phyloP scores from a whole-genome alignment of 2,113 vertebrate genomes.

The Microcebus murinus region DNA sequence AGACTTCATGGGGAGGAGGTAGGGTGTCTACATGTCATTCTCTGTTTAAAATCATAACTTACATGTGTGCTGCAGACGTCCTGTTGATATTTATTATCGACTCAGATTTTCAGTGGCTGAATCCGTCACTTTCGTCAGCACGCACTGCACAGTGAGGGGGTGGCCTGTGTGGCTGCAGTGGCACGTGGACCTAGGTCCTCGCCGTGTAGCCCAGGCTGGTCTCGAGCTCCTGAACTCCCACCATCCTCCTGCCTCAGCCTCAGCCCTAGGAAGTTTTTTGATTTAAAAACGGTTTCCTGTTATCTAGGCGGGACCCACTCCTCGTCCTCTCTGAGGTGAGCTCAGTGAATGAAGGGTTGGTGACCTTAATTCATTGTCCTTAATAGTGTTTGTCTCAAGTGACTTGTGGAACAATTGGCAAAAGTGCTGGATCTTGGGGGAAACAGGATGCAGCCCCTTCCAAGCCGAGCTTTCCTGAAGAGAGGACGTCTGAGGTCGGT shows the following conservation, averaged over 20 bases:
- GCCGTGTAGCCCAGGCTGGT: neutral
- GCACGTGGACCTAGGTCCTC: too few species aligned
- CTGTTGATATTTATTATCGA: neutral
- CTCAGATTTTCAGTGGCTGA: neutral
- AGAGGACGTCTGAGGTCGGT: too few species aligned
- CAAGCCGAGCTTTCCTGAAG: neutral
- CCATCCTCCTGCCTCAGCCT: neutral
- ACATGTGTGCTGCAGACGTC: too few species aligned
- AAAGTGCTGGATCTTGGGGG: neutral
- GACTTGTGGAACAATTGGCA: neutral
- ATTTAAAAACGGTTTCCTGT: neutral
- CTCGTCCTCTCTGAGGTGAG: neutral
- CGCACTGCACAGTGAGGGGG: neutral
- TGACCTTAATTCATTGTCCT: neutral
- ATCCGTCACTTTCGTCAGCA: too few species aligned
- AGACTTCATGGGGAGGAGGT: neutral
- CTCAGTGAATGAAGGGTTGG: neutral
- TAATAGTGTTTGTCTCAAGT: neutral
- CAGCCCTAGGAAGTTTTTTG: neutral
- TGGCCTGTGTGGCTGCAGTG: accelerated
- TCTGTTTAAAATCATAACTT: neutral
- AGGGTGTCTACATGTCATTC: neutral
- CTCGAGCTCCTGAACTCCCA: too few species aligned
- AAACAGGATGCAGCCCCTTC: neutral
- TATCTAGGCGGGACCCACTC: neutral